Conservation (phyloP, 1,140 invertebrate genomes). For the Lamellibrachia luymesi region DNA sequence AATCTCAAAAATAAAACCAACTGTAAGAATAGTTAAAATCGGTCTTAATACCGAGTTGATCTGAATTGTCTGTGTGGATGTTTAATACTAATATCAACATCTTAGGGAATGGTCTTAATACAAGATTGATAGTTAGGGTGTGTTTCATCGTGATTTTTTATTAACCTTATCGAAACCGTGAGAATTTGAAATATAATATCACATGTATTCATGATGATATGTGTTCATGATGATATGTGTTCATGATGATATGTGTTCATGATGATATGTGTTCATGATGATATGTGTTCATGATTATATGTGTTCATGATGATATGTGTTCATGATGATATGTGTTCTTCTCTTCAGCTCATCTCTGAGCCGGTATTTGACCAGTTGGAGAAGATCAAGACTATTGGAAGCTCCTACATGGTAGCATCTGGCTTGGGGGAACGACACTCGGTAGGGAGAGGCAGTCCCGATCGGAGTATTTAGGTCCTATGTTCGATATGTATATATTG, state of each 20-base stretch:
- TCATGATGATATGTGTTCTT: background rate
- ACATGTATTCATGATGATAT: background rate
- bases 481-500: too few relatives aligned
- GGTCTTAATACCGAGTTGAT: too few relatives aligned
- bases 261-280: background rate
- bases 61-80: too few relatives aligned
- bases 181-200: background rate
- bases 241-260: background rate
- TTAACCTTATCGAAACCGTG: background rate
- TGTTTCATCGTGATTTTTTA: background rate
- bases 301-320: too few relatives aligned
- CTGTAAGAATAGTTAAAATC: too few relatives aligned
- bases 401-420: slow-evolving; percentile 94
- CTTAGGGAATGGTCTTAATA: too few relatives aligned
- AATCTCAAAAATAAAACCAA: too few relatives aligned
- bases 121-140: too few relatives aligned
- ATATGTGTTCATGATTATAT: background rate
- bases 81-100: too few relatives aligned
- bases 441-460: background rate
- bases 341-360: background rate
- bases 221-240: background rate
- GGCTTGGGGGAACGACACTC: slow-evolving; percentile 63
- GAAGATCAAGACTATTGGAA: slow-evolving; percentile 95
- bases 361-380: slow-evolving; percentile 77
- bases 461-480: too few relatives aligned